Evolutionary conservation across 2,797 vertebrate genomes (phyloP).

Genomic region (Pogoniulus pusillus): DNA sequence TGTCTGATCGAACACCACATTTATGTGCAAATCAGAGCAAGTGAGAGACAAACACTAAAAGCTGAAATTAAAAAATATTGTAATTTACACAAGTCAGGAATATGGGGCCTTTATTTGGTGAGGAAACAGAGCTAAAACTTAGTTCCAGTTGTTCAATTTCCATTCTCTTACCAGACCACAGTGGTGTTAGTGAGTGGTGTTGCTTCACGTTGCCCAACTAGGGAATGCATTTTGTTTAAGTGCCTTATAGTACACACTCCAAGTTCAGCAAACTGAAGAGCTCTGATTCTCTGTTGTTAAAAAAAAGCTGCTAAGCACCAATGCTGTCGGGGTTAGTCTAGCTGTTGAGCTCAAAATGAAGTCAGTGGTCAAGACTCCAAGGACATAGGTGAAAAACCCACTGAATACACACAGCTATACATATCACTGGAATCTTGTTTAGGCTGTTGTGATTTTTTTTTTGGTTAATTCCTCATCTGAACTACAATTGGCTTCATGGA

Average conservation of each 20-base stretch:
- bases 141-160: neutral
- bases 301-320: neutral
- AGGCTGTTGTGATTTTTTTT: no score
- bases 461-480: neutral
- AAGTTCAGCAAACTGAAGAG: neutral
- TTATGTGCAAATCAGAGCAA: no score
- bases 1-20: fast-evolving
- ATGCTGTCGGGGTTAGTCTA: fast-evolving
- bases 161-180: neutral
- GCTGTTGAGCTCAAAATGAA: neutral
- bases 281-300: neutral
- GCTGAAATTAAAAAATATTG: neutral
- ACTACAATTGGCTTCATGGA: neutral
- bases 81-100: neutral
- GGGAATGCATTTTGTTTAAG: neutral
- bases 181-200: neutral
- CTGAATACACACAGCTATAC: fast-evolving
- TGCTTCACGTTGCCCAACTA: fast-evolving
- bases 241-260: neutral
- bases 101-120: no score
- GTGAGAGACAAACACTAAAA: neutral
- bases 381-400: neutral
- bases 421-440: neutral
- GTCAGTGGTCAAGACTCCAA: neutral
- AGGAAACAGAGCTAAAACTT: neutral